Evolutionary conservation across 2,113 vertebrate genomes (phyloP).

Genomic region (Grantiella picta): DNA sequence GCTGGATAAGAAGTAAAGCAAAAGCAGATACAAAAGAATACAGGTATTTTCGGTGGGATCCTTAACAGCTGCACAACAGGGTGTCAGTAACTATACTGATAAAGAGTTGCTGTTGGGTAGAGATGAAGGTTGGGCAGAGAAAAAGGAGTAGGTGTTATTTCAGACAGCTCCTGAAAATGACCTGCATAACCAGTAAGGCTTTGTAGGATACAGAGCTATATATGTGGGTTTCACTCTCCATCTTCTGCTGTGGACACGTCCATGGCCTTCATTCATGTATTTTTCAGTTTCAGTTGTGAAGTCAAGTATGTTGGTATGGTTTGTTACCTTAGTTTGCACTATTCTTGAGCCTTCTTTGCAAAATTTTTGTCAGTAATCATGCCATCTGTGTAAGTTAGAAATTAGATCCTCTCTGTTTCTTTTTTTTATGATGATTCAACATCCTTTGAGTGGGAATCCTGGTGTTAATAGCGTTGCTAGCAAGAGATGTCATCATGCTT

Average conservation of each 20-base stretch:
- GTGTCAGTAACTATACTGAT: neutral
- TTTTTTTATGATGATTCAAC: neutral
- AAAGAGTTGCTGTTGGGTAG: neutral
- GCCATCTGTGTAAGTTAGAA: neutral
- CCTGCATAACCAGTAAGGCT: neutral
- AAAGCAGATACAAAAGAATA: neutral
- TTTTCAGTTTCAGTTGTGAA: neutral
- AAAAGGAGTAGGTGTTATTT: neutral
- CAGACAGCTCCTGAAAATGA: neutral
- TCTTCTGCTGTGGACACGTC: neutral
- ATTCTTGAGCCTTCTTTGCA: neutral
- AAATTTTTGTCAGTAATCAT: neutral
- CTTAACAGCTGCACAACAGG: neutral
- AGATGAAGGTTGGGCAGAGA: neutral
- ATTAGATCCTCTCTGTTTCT: neutral
- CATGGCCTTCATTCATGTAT: neutral
- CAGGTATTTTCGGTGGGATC: neutral
- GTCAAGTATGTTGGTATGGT: neutral
- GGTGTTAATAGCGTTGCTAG: neutral
- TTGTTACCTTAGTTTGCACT: neutral
- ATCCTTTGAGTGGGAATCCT: neutral
- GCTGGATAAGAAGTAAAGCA: neutral
- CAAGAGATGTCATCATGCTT: neutral
- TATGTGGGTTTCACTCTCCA: neutral
- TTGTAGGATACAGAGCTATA: neutral